Percentiles rank a stretch among this genome's conserved stretches.
These are phyloP conservation scores for Zaprionus africanus DNA, from an alignment of 1,140 invertebrate genomes.

Conservation along the genomic window DNA sequence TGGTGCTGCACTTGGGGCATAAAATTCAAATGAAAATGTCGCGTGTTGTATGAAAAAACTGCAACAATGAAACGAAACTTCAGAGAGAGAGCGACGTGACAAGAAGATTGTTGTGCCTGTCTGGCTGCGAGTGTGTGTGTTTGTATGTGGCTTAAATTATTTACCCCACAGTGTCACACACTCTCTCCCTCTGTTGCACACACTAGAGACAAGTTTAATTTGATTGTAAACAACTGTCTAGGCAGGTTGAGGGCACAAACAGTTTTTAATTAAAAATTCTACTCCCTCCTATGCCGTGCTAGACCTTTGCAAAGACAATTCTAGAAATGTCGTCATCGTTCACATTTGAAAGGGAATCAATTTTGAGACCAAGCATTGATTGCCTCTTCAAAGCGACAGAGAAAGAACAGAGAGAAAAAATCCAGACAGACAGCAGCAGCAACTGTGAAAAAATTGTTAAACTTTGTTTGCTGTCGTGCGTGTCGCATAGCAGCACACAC, in stretches of 20 bases:
- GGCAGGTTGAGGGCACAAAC: background rate
- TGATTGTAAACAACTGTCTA: constrained; percentile 47
- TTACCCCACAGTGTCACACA: constrained; percentile 24
- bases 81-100: constrained; percentile 35
- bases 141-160: constrained; percentile 34
- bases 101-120: constrained; percentile 6
- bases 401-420: background rate
- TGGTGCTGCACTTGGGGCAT: constrained; percentile 64
- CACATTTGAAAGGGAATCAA: constrained; percentile 74
- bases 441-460: constrained; percentile 22
- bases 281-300: too few species aligned
- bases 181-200: background rate
- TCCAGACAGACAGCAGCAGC: constrained; percentile 2
- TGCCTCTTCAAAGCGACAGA: constrained; percentile 47
- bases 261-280: constrained; percentile 45
- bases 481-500: constrained; percentile 38
- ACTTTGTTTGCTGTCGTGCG: constrained; percentile 47
- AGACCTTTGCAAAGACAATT: constrained; percentile 34
- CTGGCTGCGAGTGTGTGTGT: constrained; percentile 16
- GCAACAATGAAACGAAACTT: constrained; percentile 69
- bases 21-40: constrained; percentile 83
- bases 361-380: constrained; percentile 65
- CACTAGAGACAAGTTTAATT: constrained; percentile 37
- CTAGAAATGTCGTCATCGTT: constrained; percentile 55
- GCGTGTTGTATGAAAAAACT: constrained; percentile 61